phyloP scores from a whole-genome alignment of 53 echinoderm and acorn worm species.

The Stichopus horrens region DNA sequence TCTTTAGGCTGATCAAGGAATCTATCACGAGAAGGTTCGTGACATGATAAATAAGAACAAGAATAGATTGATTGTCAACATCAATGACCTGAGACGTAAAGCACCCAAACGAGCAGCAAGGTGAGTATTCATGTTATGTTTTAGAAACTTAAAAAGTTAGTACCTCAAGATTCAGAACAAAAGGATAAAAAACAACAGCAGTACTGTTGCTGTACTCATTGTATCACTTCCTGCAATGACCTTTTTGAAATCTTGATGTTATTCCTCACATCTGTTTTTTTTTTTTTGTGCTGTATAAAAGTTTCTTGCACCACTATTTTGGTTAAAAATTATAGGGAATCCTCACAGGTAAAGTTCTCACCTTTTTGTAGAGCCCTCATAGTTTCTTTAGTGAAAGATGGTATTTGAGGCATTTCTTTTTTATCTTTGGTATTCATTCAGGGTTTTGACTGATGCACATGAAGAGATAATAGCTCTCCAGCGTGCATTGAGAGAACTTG shows the following conservation, averaged over 20 bases:
- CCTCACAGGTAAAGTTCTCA: too few relatives aligned
- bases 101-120: constrained; percentile 80
- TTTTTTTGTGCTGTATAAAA: too few relatives aligned
- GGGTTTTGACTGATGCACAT: constrained; percentile 73
- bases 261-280: too few relatives aligned
- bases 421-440: constrained; percentile 8
- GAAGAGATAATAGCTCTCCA: constrained; percentile 91
- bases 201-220: too few relatives aligned
- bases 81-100: constrained; percentile 91
- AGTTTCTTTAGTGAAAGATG: background rate
- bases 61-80: constrained; percentile 77
- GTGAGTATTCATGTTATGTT: constrained; percentile 36
- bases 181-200: too few relatives aligned
- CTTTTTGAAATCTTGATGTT: too few relatives aligned
- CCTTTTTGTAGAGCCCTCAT: too few relatives aligned
- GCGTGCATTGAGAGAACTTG: constrained; percentile 88
- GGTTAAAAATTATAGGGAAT: too few relatives aligned
- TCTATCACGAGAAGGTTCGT: constrained; percentile 91
- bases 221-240: too few relatives aligned
- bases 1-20: constrained; percentile 88
- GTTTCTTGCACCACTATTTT: too few relatives aligned
- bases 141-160: too few relatives aligned
- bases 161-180: too few relatives aligned
- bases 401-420: background rate
- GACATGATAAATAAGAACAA: constrained; percentile 94